Conservation (phyloP, 2,888 invertebrate species). For the Lasioglossum oenotherae region DNA sequence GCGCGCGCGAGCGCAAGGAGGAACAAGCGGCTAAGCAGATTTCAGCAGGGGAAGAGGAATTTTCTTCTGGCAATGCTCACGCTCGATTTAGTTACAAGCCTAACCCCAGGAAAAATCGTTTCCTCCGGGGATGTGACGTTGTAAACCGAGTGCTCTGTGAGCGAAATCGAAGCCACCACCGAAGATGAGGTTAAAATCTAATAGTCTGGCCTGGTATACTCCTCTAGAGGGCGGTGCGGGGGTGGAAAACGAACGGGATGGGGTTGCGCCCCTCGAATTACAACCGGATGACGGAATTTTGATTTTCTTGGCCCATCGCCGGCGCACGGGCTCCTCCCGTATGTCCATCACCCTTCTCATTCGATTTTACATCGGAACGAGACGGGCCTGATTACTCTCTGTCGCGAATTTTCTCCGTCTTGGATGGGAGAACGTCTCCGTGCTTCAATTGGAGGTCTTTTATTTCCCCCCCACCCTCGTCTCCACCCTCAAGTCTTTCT, state of each 20-base stretch:
- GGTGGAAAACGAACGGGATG: conserved; percentile 32
- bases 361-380: conserved; percentile 65
- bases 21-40: conserved; percentile 9
- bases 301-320: conserved; percentile 75
- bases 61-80: conserved; percentile 57
- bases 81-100: conserved; percentile 57
- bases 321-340: conserved; percentile 11
- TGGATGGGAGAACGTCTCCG: conserved; percentile 27
- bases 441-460: conserved; percentile 38
- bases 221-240: conserved; percentile 37
- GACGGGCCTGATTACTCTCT: conserved; percentile 51
- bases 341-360: conserved; percentile 46
- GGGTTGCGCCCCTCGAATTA: conserved; percentile 72
- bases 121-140: conserved; percentile 59
- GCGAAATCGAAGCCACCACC: conserved; percentile 69
- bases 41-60: conserved; percentile 20
- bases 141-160: conserved; percentile 56
- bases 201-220: conserved; percentile 76
- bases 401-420: conserved; percentile 38
- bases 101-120: conserved; percentile 57
- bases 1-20: neutral
- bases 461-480: neutral
- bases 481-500: neutral
- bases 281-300: conserved; percentile 79
- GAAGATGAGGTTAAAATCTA: conserved; percentile 82